Base-by-base conservation (phyloP, 1,140 invertebrate species). In the Heliconius himera region DNA sequence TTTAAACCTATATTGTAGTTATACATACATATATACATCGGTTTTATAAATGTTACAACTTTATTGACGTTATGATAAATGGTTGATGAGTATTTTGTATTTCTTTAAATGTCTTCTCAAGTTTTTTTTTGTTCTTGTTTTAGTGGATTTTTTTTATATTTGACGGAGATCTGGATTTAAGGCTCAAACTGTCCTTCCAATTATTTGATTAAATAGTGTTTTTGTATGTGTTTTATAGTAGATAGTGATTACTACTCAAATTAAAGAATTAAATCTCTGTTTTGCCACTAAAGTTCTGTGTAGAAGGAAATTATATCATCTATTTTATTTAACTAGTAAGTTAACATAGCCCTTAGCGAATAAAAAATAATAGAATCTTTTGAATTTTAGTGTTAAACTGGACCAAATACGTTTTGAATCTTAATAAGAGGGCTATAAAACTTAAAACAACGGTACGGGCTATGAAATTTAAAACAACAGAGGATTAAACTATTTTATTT, bases 41-140 rank as follows among this genome's bases (percentile, higher is more conserved):
- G 60, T 70, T 74, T 81, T 81, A 66, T 74, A 54, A 74, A 77
- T 77, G 72, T 81, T 81, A 81, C 73, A 70, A 73, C 75, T 74
- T 70, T 77, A 76, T 77, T 77, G 70, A 77, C 54, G 71, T 77
- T 81, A 77, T 49, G 60, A 66, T 66, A 66, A 66, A 66, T 66
- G 22, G 60, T 60, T 60, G 26, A 66, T 29, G 22, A 66, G n/a
- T 66, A 77, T 77, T 77, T 41, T 56, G 6, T 70, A 46, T 76
- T 76, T 18, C 49, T 51, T 77, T 54, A 38, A 33, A 77, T 51
- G 38, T 77, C n/a, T 75, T 75, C 33, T 22, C 18, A 36, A 36
- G 51, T 74, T 33, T 36, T 74, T n/a, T 18, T 16, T 13, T 29
- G 20, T 73, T 74, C 73, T 46, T 18, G 22, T 56, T 33, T 74